A percentile compares a stretch with the other conserved stretches of the same genome.
Conservation (phyloP, 2,888 invertebrate genomes). For the Lamproptera curius region DNA sequence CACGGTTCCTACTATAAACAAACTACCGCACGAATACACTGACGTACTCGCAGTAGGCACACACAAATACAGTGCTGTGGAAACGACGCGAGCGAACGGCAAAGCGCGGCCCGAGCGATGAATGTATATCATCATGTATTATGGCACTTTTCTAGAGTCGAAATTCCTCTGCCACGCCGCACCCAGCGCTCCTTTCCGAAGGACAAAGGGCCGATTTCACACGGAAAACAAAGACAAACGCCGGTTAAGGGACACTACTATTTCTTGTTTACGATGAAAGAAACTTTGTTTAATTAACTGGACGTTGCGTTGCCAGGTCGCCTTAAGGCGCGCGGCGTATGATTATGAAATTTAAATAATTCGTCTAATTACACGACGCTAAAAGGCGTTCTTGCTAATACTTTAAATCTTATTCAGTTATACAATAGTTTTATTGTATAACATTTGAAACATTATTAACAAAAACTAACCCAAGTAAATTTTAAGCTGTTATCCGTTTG, state of each 20-base stretch:
- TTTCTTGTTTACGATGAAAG: slow-evolving; percentile 46
- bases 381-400: slow-evolving; percentile 33
- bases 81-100: slow-evolving; percentile 68
- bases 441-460: too few relatives aligned
- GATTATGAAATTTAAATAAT: slow-evolving; percentile 59
- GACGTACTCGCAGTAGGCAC: slow-evolving; percentile 61
- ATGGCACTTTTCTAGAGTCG: slow-evolving; percentile 74
- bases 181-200: slow-evolving; percentile 64
- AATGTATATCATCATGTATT: slow-evolving; percentile 67
- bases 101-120: slow-evolving; percentile 56
- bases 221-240: slow-evolving; percentile 71
- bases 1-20: slow-evolving; percentile 75
- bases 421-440: too few relatives aligned
- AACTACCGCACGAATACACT: slow-evolving; percentile 73
- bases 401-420: not conserved
- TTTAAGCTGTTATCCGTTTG: too few relatives aligned
- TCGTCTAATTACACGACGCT: slow-evolving; percentile 37
- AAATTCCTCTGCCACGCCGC: slow-evolving; percentile 69
- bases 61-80: slow-evolving; percentile 54
- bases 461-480: too few relatives aligned
- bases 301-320: slow-evolving; percentile 64
- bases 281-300: slow-evolving; percentile 46
- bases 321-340: slow-evolving; percentile 52
- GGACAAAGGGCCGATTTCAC: slow-evolving; percentile 73
- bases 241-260: slow-evolving; percentile 58